phyloP scores from a whole-genome alignment of 2,113 vertebrate genomes.

The Nothobranchius furzeri region DNA sequence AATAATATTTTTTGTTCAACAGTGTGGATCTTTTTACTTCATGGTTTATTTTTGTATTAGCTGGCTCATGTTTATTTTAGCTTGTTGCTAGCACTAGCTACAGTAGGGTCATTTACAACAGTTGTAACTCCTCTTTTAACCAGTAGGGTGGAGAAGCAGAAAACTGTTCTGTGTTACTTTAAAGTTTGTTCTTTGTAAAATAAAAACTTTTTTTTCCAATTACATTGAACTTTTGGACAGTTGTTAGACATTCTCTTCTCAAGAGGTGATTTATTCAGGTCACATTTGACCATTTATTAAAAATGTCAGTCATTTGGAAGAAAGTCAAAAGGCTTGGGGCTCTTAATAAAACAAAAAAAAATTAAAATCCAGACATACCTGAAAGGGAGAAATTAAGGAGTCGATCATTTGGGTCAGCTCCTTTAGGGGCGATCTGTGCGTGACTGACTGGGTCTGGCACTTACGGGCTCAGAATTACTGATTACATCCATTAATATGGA shows the following conservation, averaged over 20 bases:
- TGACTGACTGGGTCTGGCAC: not conserved
- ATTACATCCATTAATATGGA: slow-evolving; percentile 16
- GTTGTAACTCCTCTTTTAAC: too few species aligned
- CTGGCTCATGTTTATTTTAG: too few species aligned
- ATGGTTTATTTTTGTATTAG: too few species aligned
- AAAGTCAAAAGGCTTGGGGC: not conserved
- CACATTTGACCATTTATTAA: not conserved
- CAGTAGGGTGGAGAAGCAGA: too few species aligned
- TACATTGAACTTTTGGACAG: not conserved
- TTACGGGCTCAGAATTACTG: not conserved
- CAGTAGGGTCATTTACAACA: too few species aligned
- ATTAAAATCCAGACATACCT: not conserved
- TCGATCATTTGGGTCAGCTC: not conserved
- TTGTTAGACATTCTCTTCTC: slow-evolving; percentile 1
- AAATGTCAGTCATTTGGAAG: not conserved
- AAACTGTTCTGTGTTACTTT: too few species aligned
- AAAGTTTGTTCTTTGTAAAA: too few species aligned
- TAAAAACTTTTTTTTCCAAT: not conserved
- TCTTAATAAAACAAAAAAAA: not conserved
- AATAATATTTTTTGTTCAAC: too few species aligned
- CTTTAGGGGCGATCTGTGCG: not conserved
- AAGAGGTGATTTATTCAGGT: not conserved
- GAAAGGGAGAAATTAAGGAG: too few species aligned
- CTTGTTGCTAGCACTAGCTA: too few species aligned
- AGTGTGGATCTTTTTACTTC: too few species aligned